Conservation (phyloP, 2,888 invertebrate genomes). For the Ethmia dodecea region DNA sequence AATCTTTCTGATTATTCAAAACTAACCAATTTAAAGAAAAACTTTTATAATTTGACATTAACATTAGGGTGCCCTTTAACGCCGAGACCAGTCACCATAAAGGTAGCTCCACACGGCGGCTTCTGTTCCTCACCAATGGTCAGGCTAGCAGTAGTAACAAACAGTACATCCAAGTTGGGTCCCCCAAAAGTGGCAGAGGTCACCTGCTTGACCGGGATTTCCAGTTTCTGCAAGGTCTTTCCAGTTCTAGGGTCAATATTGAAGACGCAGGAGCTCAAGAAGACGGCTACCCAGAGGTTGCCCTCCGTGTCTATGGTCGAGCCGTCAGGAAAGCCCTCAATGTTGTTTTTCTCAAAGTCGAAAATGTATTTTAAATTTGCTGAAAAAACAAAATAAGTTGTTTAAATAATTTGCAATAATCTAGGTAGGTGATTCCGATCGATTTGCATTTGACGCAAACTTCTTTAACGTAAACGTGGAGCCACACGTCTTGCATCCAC, state of each 20-base stretch:
- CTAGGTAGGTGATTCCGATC: no score
- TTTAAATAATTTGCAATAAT: no score
- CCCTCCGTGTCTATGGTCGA: constrained; percentile 87
- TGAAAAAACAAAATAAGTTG: no score
- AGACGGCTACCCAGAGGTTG: constrained; percentile 86
- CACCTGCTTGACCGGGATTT: constrained; percentile 76
- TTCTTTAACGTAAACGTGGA: no score
- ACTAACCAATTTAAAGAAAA: no score
- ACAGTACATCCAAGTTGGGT: constrained; percentile 81
- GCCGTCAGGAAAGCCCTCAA: constrained; percentile 79
- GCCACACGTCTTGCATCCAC: no score
- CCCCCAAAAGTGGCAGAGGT: constrained; percentile 87
- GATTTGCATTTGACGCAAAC: no score
- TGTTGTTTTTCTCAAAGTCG: constrained; percentile 65
- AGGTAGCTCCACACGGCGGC: constrained; percentile 45
- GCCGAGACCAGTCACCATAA: constrained; percentile 70
- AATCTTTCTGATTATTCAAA: no score
- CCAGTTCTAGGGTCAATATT: constrained; percentile 75
- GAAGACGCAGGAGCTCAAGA: constrained; percentile 76
- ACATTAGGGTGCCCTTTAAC: no score
- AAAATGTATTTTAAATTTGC: no score
- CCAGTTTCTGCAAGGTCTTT: constrained; percentile 74
- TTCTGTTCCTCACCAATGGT: no score
- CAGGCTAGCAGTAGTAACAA: constrained; percentile 79
- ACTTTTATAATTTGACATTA: no score